Conservation (phyloP, 1,140 invertebrate species). For the Leguminivora glycinivorella region DNA sequence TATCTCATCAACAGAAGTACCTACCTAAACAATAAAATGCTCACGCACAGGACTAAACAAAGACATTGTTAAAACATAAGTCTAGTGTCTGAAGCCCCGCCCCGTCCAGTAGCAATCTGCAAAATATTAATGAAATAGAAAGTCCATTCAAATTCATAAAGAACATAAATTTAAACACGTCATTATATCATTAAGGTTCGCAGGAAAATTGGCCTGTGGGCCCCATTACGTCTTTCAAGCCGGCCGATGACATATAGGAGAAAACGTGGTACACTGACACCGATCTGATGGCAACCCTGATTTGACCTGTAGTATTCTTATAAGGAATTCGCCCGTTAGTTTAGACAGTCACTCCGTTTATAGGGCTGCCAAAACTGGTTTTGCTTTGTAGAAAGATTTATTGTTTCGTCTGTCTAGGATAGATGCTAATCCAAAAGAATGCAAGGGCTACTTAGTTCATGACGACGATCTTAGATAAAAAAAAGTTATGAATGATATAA, state of each 20-base stretch:
- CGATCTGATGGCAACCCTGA: slow-evolving; percentile 63
- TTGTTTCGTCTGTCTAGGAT: background rate
- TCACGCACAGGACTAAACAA: background rate
- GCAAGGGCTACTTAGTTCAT: too few relatives aligned
- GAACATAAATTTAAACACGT: slow-evolving; percentile 52
- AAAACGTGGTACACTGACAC: slow-evolving; percentile 71
- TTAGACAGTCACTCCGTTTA: slow-evolving; percentile 55
- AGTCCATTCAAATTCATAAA: slow-evolving; percentile 59
- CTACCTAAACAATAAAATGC: too few relatives aligned
- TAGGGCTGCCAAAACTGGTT: slow-evolving; percentile 40
- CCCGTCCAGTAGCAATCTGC: slow-evolving; percentile 42
- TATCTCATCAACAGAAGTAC: too few relatives aligned
- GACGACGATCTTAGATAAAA: too few relatives aligned
- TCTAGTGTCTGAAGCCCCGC: background rate
- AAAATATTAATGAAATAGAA: slow-evolving; percentile 57
- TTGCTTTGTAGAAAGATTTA: background rate
- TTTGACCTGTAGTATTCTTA: slow-evolving; percentile 65
- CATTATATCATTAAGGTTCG: slow-evolving; percentile 55
- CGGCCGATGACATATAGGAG: slow-evolving; percentile 66
- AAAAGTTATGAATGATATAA: too few relatives aligned
- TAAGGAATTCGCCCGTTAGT: slow-evolving; percentile 66
- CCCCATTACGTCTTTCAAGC: slow-evolving; percentile 44
- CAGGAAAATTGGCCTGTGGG: slow-evolving; percentile 51
- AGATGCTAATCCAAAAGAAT: background rate
- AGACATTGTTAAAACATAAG: background rate